A percentile compares a stretch with the other conserved stretches of the same genome.
Conservation (phyloP, 2,113 vertebrate genomes). For the Alethe diademata region DNA sequence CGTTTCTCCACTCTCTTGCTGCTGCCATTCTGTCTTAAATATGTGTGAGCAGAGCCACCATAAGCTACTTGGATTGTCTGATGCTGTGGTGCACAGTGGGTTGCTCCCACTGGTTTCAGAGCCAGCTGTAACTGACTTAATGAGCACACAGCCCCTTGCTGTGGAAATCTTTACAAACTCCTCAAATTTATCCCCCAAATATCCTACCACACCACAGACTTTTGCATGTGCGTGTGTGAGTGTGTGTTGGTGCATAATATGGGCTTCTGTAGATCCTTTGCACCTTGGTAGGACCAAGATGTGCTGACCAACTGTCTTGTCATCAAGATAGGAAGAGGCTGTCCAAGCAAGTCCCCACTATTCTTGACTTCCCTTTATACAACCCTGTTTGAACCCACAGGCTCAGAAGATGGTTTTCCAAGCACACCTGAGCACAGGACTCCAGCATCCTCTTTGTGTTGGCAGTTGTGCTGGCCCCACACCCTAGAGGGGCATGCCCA, state of each 20-base stretch:
- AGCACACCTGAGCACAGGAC: conserved; percentile 61
- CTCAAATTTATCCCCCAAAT: neutral
- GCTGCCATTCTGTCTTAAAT: neutral
- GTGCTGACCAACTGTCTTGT: neutral
- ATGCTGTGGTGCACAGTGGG: neutral
- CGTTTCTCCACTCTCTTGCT: neutral
- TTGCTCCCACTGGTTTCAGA: neutral
- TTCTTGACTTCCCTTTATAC: neutral
- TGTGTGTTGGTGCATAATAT: neutral
- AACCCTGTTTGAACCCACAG: neutral
- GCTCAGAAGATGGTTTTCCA: neutral
- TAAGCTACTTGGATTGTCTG: neutral
- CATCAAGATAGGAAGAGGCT: neutral
- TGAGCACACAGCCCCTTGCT: neutral
- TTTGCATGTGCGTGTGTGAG: neutral
- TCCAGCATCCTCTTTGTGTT: conserved; percentile 52
- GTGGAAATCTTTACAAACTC: neutral
- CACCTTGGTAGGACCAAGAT: neutral
- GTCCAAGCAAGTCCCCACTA: neutral
- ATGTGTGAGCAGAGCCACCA: neutral
- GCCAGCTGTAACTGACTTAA: neutral
- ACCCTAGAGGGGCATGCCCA: conserved; percentile 65
- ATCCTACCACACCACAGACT: neutral
- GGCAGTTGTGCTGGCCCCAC: conserved; percentile 65
- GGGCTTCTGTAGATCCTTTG: neutral